phyloP scores from a whole-genome alignment of 2,888 invertebrate species.

The Lasioglossum malachurum region DNA sequence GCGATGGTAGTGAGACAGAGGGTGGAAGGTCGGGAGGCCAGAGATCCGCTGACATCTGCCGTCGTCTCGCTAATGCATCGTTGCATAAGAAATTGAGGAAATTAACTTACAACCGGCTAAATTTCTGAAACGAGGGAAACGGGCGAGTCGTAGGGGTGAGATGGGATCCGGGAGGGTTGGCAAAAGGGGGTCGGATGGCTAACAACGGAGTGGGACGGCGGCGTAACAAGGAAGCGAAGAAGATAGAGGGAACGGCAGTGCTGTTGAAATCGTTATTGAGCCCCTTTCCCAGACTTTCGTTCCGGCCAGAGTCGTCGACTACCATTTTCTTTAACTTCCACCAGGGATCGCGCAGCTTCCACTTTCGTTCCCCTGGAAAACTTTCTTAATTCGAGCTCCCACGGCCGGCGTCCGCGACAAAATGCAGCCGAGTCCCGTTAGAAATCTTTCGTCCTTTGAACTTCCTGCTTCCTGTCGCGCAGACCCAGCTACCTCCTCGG shows the following conservation, averaged over 20 bases:
- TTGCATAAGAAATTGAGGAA: slow-evolving; percentile 73
- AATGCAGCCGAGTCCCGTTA: slow-evolving; percentile 51
- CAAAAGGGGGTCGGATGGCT: background rate
- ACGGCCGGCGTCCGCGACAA: slow-evolving; percentile 52
- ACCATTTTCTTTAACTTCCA: slow-evolving; percentile 73
- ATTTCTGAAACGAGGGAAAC: slow-evolving; percentile 63
- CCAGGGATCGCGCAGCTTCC: slow-evolving; percentile 58
- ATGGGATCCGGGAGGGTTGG: slow-evolving; percentile 33
- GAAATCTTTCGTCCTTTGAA: slow-evolving; percentile 51
- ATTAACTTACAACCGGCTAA: slow-evolving; percentile 73
- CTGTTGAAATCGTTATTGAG: slow-evolving; percentile 73
- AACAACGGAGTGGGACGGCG: slow-evolving; percentile 21
- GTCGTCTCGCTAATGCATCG: slow-evolving; percentile 64
- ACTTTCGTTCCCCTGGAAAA: slow-evolving; percentile 61
- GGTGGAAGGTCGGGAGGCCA: slow-evolving; percentile 22
- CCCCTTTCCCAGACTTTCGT: slow-evolving; percentile 67
- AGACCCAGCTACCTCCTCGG: slow-evolving; percentile 43
- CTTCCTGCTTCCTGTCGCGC: slow-evolving; percentile 21
- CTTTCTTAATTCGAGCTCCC: slow-evolving; percentile 77
- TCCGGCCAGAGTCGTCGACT: slow-evolving; percentile 66
- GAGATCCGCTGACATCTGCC: slow-evolving; percentile 66
- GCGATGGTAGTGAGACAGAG: slow-evolving; percentile 35
- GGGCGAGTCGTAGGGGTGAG: slow-evolving; percentile 34
- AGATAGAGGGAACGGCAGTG: slow-evolving; percentile 41
- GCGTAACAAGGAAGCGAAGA: slow-evolving; percentile 31